phyloP scores from a whole-genome alignment of 2,113 vertebrate genomes.

The Esox niger region DNA sequence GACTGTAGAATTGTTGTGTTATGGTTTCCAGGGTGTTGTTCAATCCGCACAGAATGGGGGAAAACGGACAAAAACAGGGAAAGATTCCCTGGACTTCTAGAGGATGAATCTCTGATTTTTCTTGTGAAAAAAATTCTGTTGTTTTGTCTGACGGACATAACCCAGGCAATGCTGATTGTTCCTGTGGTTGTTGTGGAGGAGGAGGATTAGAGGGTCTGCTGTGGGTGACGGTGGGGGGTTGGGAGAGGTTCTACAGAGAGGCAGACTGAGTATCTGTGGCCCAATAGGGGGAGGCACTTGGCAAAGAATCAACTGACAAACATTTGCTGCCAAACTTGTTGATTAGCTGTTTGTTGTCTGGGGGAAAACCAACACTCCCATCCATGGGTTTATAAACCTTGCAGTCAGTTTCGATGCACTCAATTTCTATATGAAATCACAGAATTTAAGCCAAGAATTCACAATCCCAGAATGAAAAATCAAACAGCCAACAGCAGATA shows the following conservation, averaged over 20 bases:
- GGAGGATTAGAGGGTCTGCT: slow-evolving; percentile 23
- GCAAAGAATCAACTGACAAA: neutral
- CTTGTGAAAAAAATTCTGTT: too few relatives aligned
- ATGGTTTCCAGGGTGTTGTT: neutral
- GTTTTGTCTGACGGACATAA: too few relatives aligned
- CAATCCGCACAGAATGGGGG: too few relatives aligned
- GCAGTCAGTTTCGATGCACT: too few relatives aligned
- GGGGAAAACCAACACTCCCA: slow-evolving; percentile 9
- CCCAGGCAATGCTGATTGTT: too few relatives aligned
- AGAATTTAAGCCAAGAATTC: too few relatives aligned
- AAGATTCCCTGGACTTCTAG: too few relatives aligned
- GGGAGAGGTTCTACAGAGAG: neutral
- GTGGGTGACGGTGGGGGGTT: neutral
- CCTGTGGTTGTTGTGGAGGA: neutral
- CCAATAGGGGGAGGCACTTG: neutral
- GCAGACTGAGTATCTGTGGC: neutral
- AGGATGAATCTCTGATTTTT: too few relatives aligned
- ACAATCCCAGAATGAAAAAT: too few relatives aligned
- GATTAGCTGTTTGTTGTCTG: slow-evolving; percentile 24
- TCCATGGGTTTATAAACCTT: slow-evolving; percentile 2
- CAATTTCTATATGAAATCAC: too few relatives aligned
- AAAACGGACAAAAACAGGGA: too few relatives aligned
- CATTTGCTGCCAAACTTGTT: slow-evolving; percentile 1
- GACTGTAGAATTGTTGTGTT: neutral
- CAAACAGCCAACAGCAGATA: too few relatives aligned